Base-by-base conservation (phyloP, 2,113 vertebrate species). In the Ageneiosus marmoratus region DNA sequence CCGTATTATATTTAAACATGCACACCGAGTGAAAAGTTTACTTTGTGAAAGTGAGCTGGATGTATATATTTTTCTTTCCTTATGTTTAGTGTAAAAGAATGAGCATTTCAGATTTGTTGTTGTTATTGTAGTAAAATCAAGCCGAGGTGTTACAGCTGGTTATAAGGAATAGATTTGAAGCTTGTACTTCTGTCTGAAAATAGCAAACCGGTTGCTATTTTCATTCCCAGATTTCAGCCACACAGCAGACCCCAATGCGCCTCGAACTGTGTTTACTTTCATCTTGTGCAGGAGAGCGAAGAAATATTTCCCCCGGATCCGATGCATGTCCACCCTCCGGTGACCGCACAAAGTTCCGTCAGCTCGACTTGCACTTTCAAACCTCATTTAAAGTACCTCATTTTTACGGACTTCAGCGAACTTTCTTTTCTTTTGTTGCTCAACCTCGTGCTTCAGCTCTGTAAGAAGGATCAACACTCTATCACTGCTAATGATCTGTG, bases 401-500 rank as follows among this genome's bases (percentile, higher is more conserved):
- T n/a, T n/a, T 37, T 55, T 55, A 34, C 11, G 2, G 34, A 76
- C 73, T 76, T 76, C 24, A 55, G 12, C 29, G 55, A 55, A 73
- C 69, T 73, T 73, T 76, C 27, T 75, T 20, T 76, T 34, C 13
- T 24, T 76, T 76, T 76, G 29, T 55, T 37, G 73, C 73, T 76
- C 73, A 76, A 34, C 27, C 46, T 76, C 51, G 13, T 11, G 20
- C 50, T 34, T 29, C 50, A 55, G 20, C 46, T 75, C 72, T 75
- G 48, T 34, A 50, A 55, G 50, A 55, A 55, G 29, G 11, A 76
- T 76, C 73, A 76, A 55, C 73, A 76, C 73, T 76, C 73, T 34
- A 76, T 76, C 73, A 55, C 55, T 18, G 32, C 20, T 76, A 76
- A 76, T 76, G 73, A 76, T 76, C 73, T 55, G 73, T 76, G 73